Conservation (phyloP, 2,113 vertebrate species). For the Catagonus wagneri region DNA sequence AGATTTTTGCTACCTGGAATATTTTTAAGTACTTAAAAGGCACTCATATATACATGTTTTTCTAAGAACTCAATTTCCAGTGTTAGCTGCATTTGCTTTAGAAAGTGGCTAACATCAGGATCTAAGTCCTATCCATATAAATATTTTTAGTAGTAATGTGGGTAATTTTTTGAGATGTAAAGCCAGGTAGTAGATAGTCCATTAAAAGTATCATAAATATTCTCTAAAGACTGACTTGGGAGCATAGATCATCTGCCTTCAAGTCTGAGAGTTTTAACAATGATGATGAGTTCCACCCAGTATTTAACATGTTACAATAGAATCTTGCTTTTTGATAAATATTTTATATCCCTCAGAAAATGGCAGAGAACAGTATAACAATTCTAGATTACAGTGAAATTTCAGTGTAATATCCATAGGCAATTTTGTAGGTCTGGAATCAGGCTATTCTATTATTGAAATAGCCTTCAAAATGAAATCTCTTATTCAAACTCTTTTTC, state of each 20-base stretch:
- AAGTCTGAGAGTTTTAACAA: conserved; percentile 19
- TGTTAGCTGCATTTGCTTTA: conserved; percentile 38
- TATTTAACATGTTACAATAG: conserved; percentile 2
- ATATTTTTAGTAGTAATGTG: conserved; percentile 37
- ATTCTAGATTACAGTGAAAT: conserved; percentile 5
- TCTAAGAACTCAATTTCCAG: background rate
- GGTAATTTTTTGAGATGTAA: background rate
- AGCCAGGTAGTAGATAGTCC: background rate
- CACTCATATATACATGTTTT: too few relatives aligned
- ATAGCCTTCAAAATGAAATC: conserved; percentile 16
- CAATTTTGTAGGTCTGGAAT: conserved; percentile 9
- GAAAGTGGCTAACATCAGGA: background rate
- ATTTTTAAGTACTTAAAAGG: conserved; percentile 37
- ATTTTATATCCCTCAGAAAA: conserved; percentile 22
- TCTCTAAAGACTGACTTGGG: conserved; percentile 31
- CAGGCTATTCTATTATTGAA: background rate
- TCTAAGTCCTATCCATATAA: conserved; percentile 28
- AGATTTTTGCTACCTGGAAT: conserved; percentile 35
- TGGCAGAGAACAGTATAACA: background rate
- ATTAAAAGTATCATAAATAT: conserved; percentile 30
- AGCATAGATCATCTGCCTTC: background rate
- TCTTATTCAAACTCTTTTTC: background rate
- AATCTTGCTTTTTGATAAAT: conserved; percentile 32
- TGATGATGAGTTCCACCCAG: background rate
- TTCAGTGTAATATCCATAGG: background rate